Conservation (phyloP, 2,797 vertebrate genomes). For the Pristis pectinata region DNA sequence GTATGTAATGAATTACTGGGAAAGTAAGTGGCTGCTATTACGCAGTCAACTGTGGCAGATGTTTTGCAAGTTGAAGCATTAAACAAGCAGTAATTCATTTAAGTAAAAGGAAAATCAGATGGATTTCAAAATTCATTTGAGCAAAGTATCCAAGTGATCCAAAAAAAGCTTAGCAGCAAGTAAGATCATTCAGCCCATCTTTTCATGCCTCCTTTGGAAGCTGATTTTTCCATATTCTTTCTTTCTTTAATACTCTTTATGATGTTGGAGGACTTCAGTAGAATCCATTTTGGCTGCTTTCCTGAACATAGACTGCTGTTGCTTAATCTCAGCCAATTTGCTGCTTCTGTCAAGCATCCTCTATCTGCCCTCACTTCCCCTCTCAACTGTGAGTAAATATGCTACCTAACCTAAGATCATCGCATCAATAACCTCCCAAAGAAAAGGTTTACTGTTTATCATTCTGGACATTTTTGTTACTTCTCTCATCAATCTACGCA, state of each 20-base stretch:
- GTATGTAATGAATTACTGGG: not conserved
- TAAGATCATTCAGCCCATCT: not conserved
- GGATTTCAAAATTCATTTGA: not conserved
- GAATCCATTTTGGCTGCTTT: not conserved
- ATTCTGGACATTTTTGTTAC: not conserved
- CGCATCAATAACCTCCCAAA: too few species aligned
- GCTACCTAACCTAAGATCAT: not conserved
- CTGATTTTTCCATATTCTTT: not conserved
- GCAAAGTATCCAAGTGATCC: not conserved
- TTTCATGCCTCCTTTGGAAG: not conserved
- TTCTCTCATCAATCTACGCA: not conserved
- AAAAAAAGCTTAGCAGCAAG: not conserved
- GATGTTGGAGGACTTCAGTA: not conserved
- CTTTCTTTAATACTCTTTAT: not conserved
- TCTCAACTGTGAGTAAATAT: not conserved
- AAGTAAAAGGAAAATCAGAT: not conserved
- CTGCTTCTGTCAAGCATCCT: not conserved
- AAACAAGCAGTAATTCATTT: not conserved
- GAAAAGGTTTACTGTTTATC: not conserved
- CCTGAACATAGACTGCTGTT: not conserved
- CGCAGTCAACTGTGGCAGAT: not conserved
- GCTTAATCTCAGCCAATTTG: not conserved
- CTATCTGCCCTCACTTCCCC: not conserved
- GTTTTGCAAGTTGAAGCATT: not conserved
- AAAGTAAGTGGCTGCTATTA: not conserved